Evolutionary conservation across 2,797 vertebrate species (phyloP).

Genomic region (Melanotaenia boesemani): DNA sequence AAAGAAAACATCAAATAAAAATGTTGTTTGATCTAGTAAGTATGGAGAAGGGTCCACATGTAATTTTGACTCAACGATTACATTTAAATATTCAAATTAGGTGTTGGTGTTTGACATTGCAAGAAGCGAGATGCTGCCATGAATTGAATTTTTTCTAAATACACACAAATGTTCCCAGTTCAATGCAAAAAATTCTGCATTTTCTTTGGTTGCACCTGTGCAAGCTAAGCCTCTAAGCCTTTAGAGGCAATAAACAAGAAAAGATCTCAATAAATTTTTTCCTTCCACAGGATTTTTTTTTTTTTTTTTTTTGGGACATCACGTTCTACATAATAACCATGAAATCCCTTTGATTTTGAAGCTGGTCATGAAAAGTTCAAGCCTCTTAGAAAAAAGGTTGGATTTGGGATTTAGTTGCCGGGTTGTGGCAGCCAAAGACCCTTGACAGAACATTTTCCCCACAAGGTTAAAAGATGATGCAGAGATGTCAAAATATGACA

Average conservation of each 20-base stretch:
- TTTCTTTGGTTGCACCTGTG: constrained; percentile 65
- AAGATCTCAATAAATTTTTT: constrained; percentile 57
- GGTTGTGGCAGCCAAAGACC: constrained; percentile 66
- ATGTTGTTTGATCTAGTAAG: background rate
- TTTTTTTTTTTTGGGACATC: constrained; percentile 62
- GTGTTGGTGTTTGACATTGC: background rate
- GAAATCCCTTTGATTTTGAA: constrained; percentile 82
- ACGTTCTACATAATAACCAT: constrained; percentile 76
- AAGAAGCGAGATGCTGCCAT: background rate
- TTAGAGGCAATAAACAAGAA: constrained; percentile 66
- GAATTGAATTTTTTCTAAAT: background rate
- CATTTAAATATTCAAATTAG: background rate
- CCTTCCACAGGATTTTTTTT: constrained; percentile 33
- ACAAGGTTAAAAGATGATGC: constrained; percentile 73
- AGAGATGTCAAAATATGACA: constrained; percentile 78
- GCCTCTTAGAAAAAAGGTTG: constrained; percentile 59
- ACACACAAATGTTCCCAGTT: background rate
- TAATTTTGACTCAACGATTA: background rate
- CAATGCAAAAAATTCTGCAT: background rate
- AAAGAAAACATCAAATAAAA: background rate
- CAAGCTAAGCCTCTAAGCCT: constrained; percentile 13
- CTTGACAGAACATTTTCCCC: constrained; percentile 67
- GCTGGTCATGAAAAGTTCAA: constrained; percentile 83
- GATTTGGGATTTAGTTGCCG: constrained; percentile 76
- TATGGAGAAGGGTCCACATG: background rate